phyloP scores from a whole-genome alignment of 2,113 vertebrate genomes.

The Scophthalmus maximus region DNA sequence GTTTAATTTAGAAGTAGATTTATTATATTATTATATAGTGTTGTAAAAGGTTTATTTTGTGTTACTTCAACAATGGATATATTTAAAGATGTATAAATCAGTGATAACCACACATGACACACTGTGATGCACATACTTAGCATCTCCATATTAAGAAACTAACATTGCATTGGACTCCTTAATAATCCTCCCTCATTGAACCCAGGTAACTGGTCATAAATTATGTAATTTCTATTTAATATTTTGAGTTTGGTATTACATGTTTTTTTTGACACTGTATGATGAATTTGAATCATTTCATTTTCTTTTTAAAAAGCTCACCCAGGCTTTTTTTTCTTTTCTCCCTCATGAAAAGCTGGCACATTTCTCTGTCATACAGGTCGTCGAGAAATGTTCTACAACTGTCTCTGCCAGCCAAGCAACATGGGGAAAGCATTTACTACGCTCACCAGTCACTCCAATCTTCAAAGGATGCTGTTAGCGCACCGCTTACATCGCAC shows the following conservation, averaged over 20 bases:
- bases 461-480: conserved; percentile 69
- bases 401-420: conserved; percentile 37
- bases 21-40: no score
- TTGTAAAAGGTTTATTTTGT: no score
- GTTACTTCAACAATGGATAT: neutral
- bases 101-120: neutral
- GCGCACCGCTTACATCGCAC: conserved; percentile 40
- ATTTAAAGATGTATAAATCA: neutral
- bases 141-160: neutral
- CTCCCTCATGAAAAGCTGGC: conserved; percentile 5
- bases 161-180: no score
- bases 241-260: neutral
- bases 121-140: no score
- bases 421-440: conserved; percentile 62
- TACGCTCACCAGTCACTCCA: conserved; percentile 61
- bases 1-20: neutral
- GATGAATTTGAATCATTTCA: no score
- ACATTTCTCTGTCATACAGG: conserved; percentile 52
- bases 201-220: neutral
- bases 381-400: conserved; percentile 54
- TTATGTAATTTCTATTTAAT: neutral
- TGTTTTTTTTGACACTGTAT: no score
- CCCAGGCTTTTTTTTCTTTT: neutral
- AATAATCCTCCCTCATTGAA: neutral
- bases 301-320: conserved; percentile 8